Conservation (phyloP, 2,797 vertebrate genomes). For the Graptemys geographica region DNA sequence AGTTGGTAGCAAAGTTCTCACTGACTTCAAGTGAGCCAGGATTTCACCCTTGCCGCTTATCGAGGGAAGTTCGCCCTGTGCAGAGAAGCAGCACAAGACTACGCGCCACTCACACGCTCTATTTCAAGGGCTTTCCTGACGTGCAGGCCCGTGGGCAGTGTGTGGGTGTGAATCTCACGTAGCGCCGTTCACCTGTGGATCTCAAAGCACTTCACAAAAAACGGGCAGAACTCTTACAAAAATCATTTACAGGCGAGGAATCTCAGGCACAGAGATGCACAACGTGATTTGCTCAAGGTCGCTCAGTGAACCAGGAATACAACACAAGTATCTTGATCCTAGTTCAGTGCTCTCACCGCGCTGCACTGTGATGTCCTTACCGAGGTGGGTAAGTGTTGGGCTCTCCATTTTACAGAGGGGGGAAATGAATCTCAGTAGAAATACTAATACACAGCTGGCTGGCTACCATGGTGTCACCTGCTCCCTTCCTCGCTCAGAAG, state of each 20-base stretch:
- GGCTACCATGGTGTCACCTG: background rate
- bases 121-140: background rate
- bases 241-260: background rate
- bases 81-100: background rate
- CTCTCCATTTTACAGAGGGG: background rate
- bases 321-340: background rate
- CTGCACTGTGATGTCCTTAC: background rate
- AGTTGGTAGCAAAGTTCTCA: background rate
- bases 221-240: too few relatives aligned
- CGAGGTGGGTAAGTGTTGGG: background rate
- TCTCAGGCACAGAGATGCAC: background rate
- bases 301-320: background rate
- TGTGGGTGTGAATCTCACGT: background rate
- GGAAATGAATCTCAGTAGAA: background rate
- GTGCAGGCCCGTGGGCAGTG: background rate
- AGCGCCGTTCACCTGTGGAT: background rate
- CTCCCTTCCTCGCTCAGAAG: background rate
- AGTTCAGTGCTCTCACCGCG: background rate
- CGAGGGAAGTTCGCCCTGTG: background rate
- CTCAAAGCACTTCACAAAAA: background rate
- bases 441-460: background rate
- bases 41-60: background rate
- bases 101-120: fast-evolving
- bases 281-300: background rate
- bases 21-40: fast-evolving